Base-by-base conservation (phyloP, 2,888 invertebrate species). In the Drosophila yooni region DNA sequence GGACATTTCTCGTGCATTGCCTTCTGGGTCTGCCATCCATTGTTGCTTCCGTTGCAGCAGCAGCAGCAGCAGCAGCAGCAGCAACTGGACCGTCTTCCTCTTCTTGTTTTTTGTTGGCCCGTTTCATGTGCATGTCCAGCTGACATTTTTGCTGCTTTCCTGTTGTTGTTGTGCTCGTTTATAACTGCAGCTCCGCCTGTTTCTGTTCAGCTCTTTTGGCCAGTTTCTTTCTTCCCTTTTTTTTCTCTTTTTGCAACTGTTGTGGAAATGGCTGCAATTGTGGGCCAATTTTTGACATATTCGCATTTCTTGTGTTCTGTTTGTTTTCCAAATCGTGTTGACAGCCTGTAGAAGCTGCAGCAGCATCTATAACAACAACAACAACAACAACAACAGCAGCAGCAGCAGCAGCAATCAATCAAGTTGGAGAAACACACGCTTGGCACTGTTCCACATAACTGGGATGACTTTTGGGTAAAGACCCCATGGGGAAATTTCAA, bases 271-370 rank as follows among this genome's bases (percentile, higher is more conserved):
- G 52, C 65, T 81, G 90, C 86, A 86, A 88, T 90, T 90, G 90
- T 89, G 87, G 90, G 88, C 85, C 90, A 87, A 75, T 81, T 88
- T 88, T 87, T 86, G 89, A 86, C 89, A 74, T 78, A 84, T 85
- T 75, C 68, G 76, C 76, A 72, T 77, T 74, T 70, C 67, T 68
- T 70, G 64, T 75, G 50, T 76, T 79, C 74, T 66, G 74, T 76
- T 89, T 76, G 76, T 90, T 88, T 75, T 76, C 74, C 72, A 84
- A 91, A 84, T 81, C 89, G 88, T 92, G 92, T 93, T 92, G 92
- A 92, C 93, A 92, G 93, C 88, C 82, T 83, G 60, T 70, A 70
- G 65, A 62, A 60, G 62, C 67, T 62, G 78, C 62, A 34, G 48
- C 38, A 61, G 54, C 27, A 40, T 34, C 31, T 54, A 21, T 56